These are phyloP conservation scores for Neopipo cinnamomea DNA, from an alignment of 2,113 vertebrate species.

Conservation along the genomic window DNA sequence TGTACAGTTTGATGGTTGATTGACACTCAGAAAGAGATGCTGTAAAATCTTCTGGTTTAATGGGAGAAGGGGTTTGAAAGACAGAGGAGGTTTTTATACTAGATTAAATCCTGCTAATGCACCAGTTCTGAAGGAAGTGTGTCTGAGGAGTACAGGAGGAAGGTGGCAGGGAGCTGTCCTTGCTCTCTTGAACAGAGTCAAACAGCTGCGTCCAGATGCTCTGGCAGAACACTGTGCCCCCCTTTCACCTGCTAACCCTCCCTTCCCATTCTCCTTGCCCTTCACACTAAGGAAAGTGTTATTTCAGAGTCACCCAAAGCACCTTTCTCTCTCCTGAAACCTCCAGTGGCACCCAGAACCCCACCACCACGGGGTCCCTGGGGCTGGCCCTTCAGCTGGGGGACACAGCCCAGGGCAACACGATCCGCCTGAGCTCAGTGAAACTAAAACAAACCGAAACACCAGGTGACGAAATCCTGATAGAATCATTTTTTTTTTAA, in stretches of 20 bases:
- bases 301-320: background rate
- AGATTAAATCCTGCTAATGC: background rate
- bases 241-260: background rate
- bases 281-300: background rate
- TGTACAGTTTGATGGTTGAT: background rate
- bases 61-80: background rate
- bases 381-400: background rate
- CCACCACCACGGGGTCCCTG: background rate
- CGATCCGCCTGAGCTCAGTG: accelerated
- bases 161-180: background rate
- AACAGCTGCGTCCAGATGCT: background rate
- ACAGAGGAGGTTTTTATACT: background rate
- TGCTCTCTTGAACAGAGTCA: background rate
- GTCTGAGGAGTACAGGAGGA: background rate
- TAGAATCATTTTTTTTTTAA: background rate
- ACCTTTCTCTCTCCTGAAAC: background rate
- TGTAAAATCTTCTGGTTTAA: background rate
- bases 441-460: background rate
- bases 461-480: background rate
- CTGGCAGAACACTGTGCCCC: background rate
- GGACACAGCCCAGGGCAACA: background rate
- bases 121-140: background rate
- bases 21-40: background rate
- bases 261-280: background rate
- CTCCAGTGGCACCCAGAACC: background rate